Base-by-base conservation (phyloP, 2,888 invertebrate species). In the Caenorhabditis sulstoni region DNA sequence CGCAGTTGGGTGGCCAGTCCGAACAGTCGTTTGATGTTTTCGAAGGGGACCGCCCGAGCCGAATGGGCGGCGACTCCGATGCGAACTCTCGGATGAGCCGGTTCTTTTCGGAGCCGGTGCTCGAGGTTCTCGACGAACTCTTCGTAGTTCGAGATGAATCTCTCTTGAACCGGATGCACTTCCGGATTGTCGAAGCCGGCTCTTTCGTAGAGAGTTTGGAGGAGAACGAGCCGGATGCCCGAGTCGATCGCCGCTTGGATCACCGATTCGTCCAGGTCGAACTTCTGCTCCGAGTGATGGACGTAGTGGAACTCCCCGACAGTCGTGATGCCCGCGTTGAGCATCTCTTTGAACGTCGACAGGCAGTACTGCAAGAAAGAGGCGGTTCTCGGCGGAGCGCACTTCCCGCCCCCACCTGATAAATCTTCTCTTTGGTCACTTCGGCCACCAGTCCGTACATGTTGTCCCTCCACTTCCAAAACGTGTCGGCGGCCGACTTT, bases 291-390 rank as follows among this genome's bases (percentile, higher is more conserved):
- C 3, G 84, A 85, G 62, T 90, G 90, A 75, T 90, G 90, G 1
- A 90, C 88, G 57, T 90, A 90, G 76, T 90, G 90, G 61, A 90
- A 90, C 62, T 90, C 90, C 18, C 90, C 90, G 8, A 90, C 90
- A 3, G 87, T 85, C 1, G 90, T 90, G 52, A 90, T 90, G 20
- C 90, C 90, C 3, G 88, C 86, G 9, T 79, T 73, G 1, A 89
- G 59, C 90, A 90, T 90, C 74, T 90, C 90, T 18, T 64, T 62
- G 77, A 90, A 90, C 8, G 90, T 88, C 3, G 80, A 75, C 9
- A 67, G 35, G 39, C 88, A 89, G 62, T 85, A 86, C 86, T 88
- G 58, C 11, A 41, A 23, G n/a, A n/a, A n/a, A n/a, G 29, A 29
- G 29, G 7, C 29, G 29, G 29, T 41, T 52, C 11, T 62, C 18